These are phyloP conservation scores for Barypeithes pellucidus DNA, from an alignment of 2,888 invertebrate genomes.

Conservation along the genomic window DNA sequence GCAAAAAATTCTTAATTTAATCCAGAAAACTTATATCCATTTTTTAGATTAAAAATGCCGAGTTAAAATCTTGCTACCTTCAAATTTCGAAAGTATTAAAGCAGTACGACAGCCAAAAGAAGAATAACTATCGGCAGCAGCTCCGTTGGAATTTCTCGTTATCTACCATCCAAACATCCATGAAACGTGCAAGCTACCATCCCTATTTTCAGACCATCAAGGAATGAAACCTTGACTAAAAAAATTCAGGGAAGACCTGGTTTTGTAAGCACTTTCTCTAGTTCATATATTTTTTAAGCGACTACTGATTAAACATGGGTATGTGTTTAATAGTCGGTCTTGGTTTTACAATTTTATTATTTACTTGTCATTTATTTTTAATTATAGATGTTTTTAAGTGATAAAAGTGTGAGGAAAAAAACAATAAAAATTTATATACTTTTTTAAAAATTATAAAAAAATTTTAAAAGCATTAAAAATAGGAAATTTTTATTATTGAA, in stretches of 20 bases:
- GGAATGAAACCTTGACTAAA: conserved; percentile 49
- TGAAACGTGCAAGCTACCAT: conserved; percentile 50
- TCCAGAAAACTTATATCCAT: background rate
- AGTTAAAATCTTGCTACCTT: conserved; percentile 76
- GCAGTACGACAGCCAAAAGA: conserved; percentile 82
- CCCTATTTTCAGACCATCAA: conserved; percentile 56
- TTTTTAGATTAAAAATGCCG: conserved; percentile 70
- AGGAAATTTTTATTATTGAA: conserved; percentile 19
- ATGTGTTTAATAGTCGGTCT: background rate
- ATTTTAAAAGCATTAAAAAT: conserved; percentile 28
- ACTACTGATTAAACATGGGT: conserved; percentile 3
- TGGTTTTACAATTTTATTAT: conserved; percentile 10
- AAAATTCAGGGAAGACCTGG: background rate
- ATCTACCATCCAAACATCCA: conserved; percentile 73
- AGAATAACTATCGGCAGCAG: conserved; percentile 80
- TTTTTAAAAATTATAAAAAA: conserved; percentile 32
- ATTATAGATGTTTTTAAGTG: conserved; percentile 46
- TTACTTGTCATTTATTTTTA: conserved; percentile 47
- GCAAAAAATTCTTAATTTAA: background rate
- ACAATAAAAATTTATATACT: conserved; percentile 33
- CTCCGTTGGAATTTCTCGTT: conserved; percentile 85
- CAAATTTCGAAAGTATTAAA: conserved; percentile 78
- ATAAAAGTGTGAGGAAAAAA: conserved; percentile 39
- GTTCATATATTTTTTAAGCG: conserved; percentile 26
- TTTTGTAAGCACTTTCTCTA: conserved; percentile 38